Evolutionary conservation across 2,113 vertebrate genomes (phyloP), one percentile per base, ranked within the genome.

Genomic region (Crotalus viridis): DNA sequence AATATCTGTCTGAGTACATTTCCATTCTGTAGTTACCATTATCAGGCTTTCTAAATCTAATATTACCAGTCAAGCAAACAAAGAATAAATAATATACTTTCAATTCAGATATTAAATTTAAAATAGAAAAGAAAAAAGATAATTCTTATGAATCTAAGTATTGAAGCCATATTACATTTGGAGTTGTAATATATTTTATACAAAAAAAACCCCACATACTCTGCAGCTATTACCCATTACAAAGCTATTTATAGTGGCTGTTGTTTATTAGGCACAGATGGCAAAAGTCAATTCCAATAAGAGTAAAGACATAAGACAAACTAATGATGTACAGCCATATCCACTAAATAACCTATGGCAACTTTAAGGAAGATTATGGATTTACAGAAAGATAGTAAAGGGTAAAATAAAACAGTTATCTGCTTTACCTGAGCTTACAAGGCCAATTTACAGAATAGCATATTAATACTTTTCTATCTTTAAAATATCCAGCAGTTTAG

Each of bases 301-400:
- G 96, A 96, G 95, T 97, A 95, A 97, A 94, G 55, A 88, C 91
- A 90, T 94, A 97, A 96, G 94, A 97, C 94, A 94, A 94, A 93
- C 55, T 94, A 97, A 96, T 90, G 91, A 64, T 94, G 5, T 87
- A 88, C 96, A 96, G 94, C 92, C 74, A 96, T 96, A 96, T 93
- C 95, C 93, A 95, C 96, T 96, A 96, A 97, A 95, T 93, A 97
- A 96, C 94, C 85, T 95, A 90, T 24, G 90, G 91, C 96, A 95
- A 91, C 96, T 96, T 94, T 97, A 97, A 97, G 90, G 94, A 94
- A 97, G 95, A 96, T 97, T 97, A 97, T 95, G 61, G 96, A 93
- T 95, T 97, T 26, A 57, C 92, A 97, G 96, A 97, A 96, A 94
- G 96, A 92, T 94, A 95, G 96, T 97, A 95, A 97, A 96, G 92